Conservation (phyloP, 2,113 vertebrate genomes). For the Semnopithecus entellus region DNA sequence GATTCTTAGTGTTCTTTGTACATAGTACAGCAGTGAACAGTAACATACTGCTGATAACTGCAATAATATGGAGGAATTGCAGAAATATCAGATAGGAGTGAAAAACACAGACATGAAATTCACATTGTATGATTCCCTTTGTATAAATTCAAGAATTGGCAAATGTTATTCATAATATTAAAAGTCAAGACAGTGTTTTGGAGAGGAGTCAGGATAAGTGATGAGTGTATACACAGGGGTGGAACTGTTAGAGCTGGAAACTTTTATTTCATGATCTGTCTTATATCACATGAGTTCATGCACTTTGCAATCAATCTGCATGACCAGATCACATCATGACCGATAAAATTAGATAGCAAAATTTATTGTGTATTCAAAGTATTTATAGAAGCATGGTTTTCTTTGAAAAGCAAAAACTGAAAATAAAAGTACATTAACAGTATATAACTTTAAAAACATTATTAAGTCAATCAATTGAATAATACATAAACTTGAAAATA, state of each 20-base stretch:
- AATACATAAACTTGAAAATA: neutral
- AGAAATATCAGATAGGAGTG: neutral
- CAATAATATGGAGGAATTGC: neutral
- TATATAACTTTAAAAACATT: neutral
- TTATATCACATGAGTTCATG: fast-evolving
- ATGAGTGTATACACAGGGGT: fast-evolving
- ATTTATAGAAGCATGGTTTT: neutral
- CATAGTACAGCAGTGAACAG: neutral
- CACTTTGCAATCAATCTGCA: neutral
- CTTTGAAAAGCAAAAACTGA: neutral
- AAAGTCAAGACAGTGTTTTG: neutral
- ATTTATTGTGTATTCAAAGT: neutral
- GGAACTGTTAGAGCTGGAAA: fast-evolving
- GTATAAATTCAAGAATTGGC: neutral
- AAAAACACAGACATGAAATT: neutral
- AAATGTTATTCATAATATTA: neutral
- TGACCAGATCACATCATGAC: neutral
- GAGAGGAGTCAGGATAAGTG: neutral
- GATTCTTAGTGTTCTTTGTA: neutral
- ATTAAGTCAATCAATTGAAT: neutral
- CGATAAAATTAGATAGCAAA: neutral
- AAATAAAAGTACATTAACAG: neutral
- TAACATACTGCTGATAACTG: neutral
- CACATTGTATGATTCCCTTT: neutral
- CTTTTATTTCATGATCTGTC: neutral